phyloP scores from a whole-genome alignment of 2,797 vertebrate genomes.

The Tauraco hartlaubi region DNA sequence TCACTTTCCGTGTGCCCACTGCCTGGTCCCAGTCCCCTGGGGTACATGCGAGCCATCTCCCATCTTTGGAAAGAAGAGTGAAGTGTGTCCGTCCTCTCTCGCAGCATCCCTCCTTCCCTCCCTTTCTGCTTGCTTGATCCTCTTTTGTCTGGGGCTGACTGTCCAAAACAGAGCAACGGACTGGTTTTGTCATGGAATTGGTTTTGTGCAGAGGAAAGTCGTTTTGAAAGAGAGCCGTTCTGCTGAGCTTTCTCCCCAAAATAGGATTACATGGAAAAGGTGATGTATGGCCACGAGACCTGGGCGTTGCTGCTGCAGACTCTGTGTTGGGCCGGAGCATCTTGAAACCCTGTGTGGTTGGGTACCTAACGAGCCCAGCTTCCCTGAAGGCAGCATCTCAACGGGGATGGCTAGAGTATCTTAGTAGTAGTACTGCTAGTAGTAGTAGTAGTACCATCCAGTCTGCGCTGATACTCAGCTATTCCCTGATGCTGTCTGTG shows the following conservation, averaged over 20 bases:
- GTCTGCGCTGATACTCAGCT: background rate
- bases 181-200: background rate
- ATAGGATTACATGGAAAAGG: background rate
- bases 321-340: rapidly evolving
- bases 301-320: background rate
- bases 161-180: rapidly evolving
- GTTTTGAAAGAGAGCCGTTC: background rate
- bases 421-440: background rate
- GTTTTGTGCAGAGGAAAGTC: background rate
- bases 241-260: background rate
- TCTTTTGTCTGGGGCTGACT: background rate
- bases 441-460: too few relatives aligned
- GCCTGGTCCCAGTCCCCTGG: background rate
- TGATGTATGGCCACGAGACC: background rate
- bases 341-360: background rate
- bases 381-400: background rate
- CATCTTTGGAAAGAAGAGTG: background rate
- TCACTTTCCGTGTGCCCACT: rapidly evolving
- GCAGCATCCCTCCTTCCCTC: background rate
- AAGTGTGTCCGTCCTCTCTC: background rate
- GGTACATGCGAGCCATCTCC: background rate
- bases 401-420: background rate
- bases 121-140: background rate
- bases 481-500: background rate
- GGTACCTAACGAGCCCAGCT: background rate